Conservation (phyloP, 2,888 invertebrate species). For the Meiosimyza decipiens region DNA sequence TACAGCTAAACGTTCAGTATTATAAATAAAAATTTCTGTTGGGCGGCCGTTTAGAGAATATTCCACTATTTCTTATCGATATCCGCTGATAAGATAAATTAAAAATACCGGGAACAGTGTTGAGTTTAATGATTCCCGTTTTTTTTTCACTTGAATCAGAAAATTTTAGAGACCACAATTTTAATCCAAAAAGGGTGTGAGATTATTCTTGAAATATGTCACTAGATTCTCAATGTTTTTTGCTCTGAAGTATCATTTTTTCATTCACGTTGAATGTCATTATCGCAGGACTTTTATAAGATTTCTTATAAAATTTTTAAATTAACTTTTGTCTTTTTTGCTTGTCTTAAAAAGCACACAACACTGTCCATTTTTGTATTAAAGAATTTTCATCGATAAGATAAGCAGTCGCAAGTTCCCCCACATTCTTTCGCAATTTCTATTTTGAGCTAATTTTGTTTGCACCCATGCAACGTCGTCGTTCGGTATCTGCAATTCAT, state of each 20-base stretch:
- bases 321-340: too few species aligned
- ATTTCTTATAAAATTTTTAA: too few species aligned
- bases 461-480: not conserved
- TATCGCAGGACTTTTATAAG: too few species aligned
- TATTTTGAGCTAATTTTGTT: not conserved
- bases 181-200: too few species aligned
- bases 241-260: too few species aligned
- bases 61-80: not conserved
- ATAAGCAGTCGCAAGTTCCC: slow-evolving; percentile 3
- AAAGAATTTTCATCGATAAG: slow-evolving; percentile 4
- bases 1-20: not conserved
- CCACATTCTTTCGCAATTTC: slow-evolving; percentile 7
- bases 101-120: not conserved
- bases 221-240: too few species aligned
- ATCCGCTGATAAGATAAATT: not conserved
- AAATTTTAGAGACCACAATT: too few species aligned
- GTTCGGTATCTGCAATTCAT: slow-evolving; percentile 17
- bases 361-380: not conserved
- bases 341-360: not conserved
- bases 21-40: not conserved
- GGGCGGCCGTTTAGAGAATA: not conserved
- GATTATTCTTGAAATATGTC: too few species aligned
- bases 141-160: too few species aligned
- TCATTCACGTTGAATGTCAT: too few species aligned
- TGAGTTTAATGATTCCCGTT: not conserved